Evolutionary conservation across 2,113 vertebrate genomes (phyloP), one percentile per base, ranked within the genome.

Genomic region (Bombycilla garrulus): DNA sequence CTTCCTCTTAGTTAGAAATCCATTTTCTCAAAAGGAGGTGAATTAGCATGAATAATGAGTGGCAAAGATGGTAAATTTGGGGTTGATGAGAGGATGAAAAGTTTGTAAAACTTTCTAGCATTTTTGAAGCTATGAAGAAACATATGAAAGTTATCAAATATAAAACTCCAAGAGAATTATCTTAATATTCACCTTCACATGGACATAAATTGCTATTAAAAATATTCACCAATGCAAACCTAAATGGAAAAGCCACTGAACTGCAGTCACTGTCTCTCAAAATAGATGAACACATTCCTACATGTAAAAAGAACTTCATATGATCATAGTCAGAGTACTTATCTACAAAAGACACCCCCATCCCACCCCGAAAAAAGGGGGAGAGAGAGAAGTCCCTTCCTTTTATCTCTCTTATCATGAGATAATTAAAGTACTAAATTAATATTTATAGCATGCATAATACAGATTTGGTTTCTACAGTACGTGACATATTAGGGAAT

Each of bases 21-120:
- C 33, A 7, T 38, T 56, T 86, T 64, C 28, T 87, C 40, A 35
- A 50, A 40, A 61, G 66, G 18, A 73, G 25, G 20, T 29, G 24
- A 62, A 64, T 78, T 72, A 40, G 14, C 9, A 31, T 23, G 35
- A 62, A 11, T 48, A 81, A 66, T 28, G 9, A 92, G 48, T 10
- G 44, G 42, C 51, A 56, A 69, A 92, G 42, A 65, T 23, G 22
- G 56, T 16, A 89, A 51, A 53, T 77, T 12, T 24, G 8, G 5
- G 10, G 18, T 2, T 0, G 0, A 24, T 8, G 20, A 9, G 10
- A 38, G 10, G 28, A 69, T n/a, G 33, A 35, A 73, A 73, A 22
- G 5, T 48, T 72, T 8, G 2, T 23, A 35, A 84, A 71, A 51
- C 4, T 79, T 88, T 25, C 42, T 42, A 64, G 12, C 3, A 56